Base-by-base conservation (phyloP, 2,113 vertebrate species). In the Sciurus niger region DNA sequence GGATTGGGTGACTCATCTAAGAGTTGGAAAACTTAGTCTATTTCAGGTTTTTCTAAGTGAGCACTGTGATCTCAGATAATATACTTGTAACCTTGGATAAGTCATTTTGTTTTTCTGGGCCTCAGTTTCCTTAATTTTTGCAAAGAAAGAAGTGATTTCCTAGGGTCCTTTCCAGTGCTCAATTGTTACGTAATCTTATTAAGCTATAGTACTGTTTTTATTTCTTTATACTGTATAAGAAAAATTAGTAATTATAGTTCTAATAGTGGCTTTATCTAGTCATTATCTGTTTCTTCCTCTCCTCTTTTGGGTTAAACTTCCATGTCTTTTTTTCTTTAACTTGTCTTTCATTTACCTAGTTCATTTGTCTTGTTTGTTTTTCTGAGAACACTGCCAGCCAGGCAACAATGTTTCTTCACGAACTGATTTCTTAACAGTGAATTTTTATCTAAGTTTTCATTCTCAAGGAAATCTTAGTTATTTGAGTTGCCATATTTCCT, bases 31-130 rank as follows among this genome's bases (percentile, higher is more conserved):
- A 84, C 25, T 63, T 32, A 87, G 16, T 84, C 40, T 68, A 25
- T 89, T 96, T 95, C 48, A 92, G 18, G 51, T 94, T 92, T 85
- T 89, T 85, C 14, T 87, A 34, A 65, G 8, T 53, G 84, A 92
- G 25, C 11, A 89, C 82, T 85, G 67, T 94, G 48, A 48, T 32
- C 67, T 76, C 65, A 63, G 72, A 30, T 93, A 91, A 68, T n/a
- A 60, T 65, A 60, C 30, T 58, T 92, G 51, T 85, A 60, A 85
- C n/a, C n/a, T 94, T 80, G 8, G 4, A 7, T 48, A 80, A 72
- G 28, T 74, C 18, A 72, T 67, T 74, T 60, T 67, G 20, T 51
- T 93, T 91, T 78, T 90, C 14, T 43, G 28, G 34, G 34, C 25
- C 60, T 89, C 60, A 43, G 32, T 85, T 92, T 92, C 68, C 51